These are phyloP conservation scores for Petrocephalus microphthalmus DNA, from an alignment of 2,113 vertebrate genomes.

Conservation along the genomic window DNA sequence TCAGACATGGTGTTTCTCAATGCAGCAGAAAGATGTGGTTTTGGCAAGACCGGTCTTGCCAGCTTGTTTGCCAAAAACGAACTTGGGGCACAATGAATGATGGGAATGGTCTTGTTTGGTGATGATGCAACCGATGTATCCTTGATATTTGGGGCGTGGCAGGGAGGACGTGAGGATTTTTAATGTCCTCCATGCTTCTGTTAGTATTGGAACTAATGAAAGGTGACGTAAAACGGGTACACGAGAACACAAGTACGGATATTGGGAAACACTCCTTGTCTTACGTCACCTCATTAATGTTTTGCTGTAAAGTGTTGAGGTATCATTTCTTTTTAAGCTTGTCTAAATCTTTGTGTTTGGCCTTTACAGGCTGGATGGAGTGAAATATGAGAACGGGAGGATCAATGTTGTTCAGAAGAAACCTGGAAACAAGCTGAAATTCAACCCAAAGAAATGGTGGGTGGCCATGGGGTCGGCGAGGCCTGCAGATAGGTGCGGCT, in stretches of 20 bases:
- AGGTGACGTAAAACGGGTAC: neutral
- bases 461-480: neutral
- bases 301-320: too few relatives aligned
- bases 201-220: neutral
- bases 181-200: neutral
- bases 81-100: neutral
- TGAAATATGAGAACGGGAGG: conserved; percentile 81
- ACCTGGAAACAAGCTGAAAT: conserved; percentile 71
- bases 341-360: neutral
- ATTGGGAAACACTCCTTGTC: neutral
- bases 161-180: neutral
- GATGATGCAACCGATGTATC: neutral
- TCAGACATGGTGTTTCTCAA: neutral
- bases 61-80: neutral
- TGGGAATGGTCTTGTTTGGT: neutral
- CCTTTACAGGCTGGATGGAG: conserved; percentile 75
- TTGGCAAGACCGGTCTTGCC: neutral
- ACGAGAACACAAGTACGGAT: neutral
- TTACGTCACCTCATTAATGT: neutral
- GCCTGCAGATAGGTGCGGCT: neutral
- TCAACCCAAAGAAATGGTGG: conserved; percentile 79
- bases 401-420: conserved; percentile 75
- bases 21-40: neutral
- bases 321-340: neutral
- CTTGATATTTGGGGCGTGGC: neutral